Percentiles rank a stretch among this genome's conserved stretches.
These are phyloP conservation scores for Octomys mimax DNA, from an alignment of 2,797 vertebrate genomes.

Conservation along the genomic window DNA sequence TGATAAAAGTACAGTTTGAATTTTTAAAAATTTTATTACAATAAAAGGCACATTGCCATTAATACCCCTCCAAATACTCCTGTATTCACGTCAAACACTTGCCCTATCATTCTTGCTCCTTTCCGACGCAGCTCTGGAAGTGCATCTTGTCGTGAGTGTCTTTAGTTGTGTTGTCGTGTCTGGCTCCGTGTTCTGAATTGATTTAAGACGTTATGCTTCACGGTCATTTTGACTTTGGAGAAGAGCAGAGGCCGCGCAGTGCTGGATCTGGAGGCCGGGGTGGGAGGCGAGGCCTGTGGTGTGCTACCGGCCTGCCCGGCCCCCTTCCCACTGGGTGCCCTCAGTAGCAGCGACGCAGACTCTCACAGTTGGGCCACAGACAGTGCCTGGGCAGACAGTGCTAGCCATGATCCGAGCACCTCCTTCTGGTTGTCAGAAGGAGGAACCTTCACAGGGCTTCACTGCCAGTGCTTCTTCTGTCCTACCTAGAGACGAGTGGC, in stretches of 20 bases:
- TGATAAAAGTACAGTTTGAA: not conserved
- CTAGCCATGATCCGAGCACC: rapidly evolving
- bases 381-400: not conserved
- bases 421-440: not conserved
- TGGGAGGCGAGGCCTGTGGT: not conserved
- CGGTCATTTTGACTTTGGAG: not conserved
- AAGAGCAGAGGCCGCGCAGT: not conserved
- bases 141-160: not conserved
- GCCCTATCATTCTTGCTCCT: not conserved
- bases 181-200: not conserved
- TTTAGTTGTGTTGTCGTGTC: not conserved
- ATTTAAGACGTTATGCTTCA: not conserved
- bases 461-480: not conserved
- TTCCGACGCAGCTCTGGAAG: not conserved
- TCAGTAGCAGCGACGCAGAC: not conserved
- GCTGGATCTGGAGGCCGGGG: not conserved
- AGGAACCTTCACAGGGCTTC: not conserved
- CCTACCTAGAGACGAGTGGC: too few relatives aligned
- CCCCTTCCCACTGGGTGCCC: not conserved
- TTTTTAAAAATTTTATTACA: not conserved
- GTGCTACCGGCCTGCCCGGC: not conserved
- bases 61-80: not conserved
- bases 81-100: not conserved
- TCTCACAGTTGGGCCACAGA: not conserved
- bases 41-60: not conserved